Base-by-base conservation (phyloP, 2,888 invertebrate genomes). In the Elgonia sp. region DNA sequence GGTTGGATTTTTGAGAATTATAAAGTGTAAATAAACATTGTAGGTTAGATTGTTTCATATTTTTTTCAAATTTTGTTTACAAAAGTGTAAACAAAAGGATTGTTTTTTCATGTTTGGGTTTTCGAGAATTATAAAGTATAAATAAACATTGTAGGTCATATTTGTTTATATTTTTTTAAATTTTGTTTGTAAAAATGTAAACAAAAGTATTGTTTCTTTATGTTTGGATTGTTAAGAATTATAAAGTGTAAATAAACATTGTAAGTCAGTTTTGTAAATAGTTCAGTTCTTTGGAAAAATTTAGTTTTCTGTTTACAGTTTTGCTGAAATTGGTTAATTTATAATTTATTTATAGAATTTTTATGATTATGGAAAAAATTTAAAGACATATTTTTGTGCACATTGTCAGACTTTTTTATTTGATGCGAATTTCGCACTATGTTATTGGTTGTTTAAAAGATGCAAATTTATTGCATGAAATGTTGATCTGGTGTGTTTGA, bases 401-500 rank as follows among this genome's bases (percentile, higher is more conserved):
- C n/a, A n/a, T n/a, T n/a, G n/a, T n/a, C n/a, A n/a, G n/a, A n/a
- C n/a, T n/a, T n/a, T n/a, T n/a, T n/a, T n/a, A n/a, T n/a, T n/a
- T n/a, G n/a, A 53, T 7, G 53, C 53, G 42, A 75, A 62, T 46
- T 62, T 75, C 46, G 46, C 29, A 12, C 57, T 18, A 29, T 62
- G 29, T 29, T 14, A 65, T 20, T 50, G 46, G 14, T 50, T 65
- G 76, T 53, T 75, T 46, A 16, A 67, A 55, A 53, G 65, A 67
- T 67, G 42, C n/a, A 67, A 67, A 69, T 42, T 55, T 69, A 57
- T 60, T 69, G 42, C 42, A 29, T 46, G 60, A 79, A 79, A 79
- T 46, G 69, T 79, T 79, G 55, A 53, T 63, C 62, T 77, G 42
- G 55, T 16, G 57, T 79, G 57, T 79, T 79, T 67, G 79, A 69